Evolutionary conservation across 1,140 invertebrate genomes (phyloP).

Genomic region (Teleogryllus occipitalis): DNA sequence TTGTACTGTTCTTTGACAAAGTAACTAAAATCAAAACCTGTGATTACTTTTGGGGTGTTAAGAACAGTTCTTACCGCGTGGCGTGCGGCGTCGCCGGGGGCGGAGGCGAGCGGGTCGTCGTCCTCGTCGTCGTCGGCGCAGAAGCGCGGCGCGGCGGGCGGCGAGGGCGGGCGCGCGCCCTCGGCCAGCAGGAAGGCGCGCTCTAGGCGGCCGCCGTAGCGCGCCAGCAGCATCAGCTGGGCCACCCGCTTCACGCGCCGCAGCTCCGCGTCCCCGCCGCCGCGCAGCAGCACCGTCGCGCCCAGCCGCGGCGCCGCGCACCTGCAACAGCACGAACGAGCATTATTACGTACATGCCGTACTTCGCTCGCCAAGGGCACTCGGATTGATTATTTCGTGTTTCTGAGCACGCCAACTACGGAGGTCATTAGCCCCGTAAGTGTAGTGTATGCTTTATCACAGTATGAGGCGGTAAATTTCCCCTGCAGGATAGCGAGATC

Average conservation of each 20-base stretch:
- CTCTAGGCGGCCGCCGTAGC: slow-evolving; percentile 88
- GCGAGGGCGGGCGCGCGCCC: slow-evolving; percentile 48
- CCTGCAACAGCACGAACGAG: not conserved
- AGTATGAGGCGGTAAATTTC: too few species aligned
- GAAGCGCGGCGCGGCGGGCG: not conserved
- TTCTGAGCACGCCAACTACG: too few species aligned
- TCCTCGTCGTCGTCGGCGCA: not conserved
- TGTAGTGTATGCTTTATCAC: too few species aligned
- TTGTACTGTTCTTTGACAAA: too few species aligned
- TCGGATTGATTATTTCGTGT: too few species aligned
- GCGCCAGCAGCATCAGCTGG: slow-evolving; percentile 70
- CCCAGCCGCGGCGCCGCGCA: slow-evolving; percentile 75
- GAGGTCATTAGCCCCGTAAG: too few species aligned
- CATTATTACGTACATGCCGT: not conserved
- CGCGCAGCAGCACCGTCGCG: slow-evolving; percentile 81
- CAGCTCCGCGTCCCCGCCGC: slow-evolving; percentile 66
- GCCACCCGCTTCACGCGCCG: slow-evolving; percentile 73
- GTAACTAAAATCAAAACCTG: too few species aligned
- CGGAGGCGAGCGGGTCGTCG: not conserved
- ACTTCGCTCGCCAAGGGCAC: too few species aligned
- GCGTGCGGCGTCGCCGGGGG: not conserved
- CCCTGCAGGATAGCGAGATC: too few species aligned
- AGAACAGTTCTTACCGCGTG: too few species aligned
- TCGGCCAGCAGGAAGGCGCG: slow-evolving; percentile 83
- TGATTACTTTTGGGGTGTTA: too few species aligned